phyloP scores from a whole-genome alignment of 1,140 invertebrate species.

The Nebria ingens region DNA sequence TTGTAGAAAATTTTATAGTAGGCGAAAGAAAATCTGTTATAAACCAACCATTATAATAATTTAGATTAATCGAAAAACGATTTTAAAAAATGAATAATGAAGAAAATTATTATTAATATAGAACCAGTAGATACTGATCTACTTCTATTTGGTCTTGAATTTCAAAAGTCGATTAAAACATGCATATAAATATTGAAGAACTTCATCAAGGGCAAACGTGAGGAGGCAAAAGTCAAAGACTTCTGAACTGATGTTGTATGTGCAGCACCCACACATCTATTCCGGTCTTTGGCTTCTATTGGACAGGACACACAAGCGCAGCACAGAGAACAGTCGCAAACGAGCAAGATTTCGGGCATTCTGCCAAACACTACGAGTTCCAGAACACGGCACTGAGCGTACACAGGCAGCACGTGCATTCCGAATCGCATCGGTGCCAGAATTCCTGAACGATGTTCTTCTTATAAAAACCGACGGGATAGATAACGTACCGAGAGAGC shows the following conservation, averaged over 20 bases:
- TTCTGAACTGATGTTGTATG: not conserved
- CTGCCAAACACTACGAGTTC: not conserved
- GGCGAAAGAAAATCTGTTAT: too few relatives aligned
- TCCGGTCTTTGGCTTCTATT: not conserved
- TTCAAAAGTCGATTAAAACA: too few relatives aligned
- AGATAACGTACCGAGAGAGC: not conserved
- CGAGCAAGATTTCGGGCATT: not conserved
- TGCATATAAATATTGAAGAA: too few relatives aligned
- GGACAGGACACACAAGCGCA: not conserved
- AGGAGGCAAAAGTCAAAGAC: not conserved
- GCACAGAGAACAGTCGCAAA: not conserved
- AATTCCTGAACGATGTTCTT: not conserved
- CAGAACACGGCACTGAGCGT: not conserved
- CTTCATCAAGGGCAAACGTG: not conserved
- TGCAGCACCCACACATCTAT: conserved; percentile 4
- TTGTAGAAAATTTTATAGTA: too few relatives aligned
- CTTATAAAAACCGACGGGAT: not conserved
- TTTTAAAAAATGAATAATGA: too few relatives aligned
- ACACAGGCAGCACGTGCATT: not conserved
- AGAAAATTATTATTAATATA: too few relatives aligned
- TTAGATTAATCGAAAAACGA: too few relatives aligned
- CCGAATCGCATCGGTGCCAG: not conserved
- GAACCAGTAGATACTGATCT: too few relatives aligned
- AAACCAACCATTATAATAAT: too few relatives aligned
- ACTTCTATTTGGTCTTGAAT: too few relatives aligned